Base-by-base conservation (phyloP, 2,888 invertebrate species). In the Pogonocherus hispidulus region DNA sequence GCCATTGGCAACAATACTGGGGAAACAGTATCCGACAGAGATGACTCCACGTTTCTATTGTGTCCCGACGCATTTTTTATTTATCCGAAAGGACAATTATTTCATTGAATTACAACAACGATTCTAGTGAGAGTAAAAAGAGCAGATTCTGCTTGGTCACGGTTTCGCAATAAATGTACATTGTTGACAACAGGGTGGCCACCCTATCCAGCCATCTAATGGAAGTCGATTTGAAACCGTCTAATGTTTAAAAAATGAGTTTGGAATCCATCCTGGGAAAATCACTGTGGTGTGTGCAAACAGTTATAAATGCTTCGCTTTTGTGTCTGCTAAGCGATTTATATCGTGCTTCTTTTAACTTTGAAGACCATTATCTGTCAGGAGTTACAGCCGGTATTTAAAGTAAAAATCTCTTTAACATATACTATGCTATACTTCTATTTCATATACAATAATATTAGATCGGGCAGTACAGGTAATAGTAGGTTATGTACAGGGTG, bases 11-110 rank as follows among this genome's bases (percentile, higher is more conserved):
- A 71, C 68, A 73, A 73, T 73, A 56, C 59, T 49, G 72, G 70
- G 71, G 69, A 69, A 76, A 75, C 78, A 75, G 78, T 77, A 79
- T n/a, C n/a, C n/a, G n/a, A 80, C 78, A 72, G 70, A 72, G 76
- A 77, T 83, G 83, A 83, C 83, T 82, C 70, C 78, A 74, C 80
- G 66, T 72, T 83, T 84, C 80, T 76, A 83, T 84, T 84, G 80
- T 84, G 70, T 66, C 69, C 68, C 63, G 68, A 75, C 74, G 71
- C 69, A 73, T 75, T 83, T 80, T 84, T 84, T 84, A 84, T 84
- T 83, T 83, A 84, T 83, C 80, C 80, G 80, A 82, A 80, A 81
- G 83, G 80, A 84, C 84, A 85, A 85, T 85, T 84, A 84, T 84
- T 84, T 84, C 82, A 84, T 83, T 83, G 85, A 85, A 84, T 85